Conservation (phyloP, 2,797 vertebrate genomes). For the Muscicapa comitata region DNA sequence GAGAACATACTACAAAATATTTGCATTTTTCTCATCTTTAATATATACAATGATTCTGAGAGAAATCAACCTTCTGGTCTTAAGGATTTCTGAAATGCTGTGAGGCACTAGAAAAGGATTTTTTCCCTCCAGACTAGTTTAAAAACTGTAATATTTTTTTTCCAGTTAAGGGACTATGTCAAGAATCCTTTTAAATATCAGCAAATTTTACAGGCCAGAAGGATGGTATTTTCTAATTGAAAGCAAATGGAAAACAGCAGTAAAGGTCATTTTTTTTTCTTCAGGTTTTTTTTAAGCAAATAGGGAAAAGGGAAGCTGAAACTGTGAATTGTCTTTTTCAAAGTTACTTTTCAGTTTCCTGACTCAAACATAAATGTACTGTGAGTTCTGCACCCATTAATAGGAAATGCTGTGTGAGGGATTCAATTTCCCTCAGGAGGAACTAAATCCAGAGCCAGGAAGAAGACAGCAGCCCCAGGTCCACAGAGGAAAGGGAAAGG, state of each 20-base stretch:
- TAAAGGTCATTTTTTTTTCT: conserved; percentile 36
- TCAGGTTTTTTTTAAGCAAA: conserved; percentile 37
- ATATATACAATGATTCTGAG: neutral
- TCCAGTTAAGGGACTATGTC: neutral
- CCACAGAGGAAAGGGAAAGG: too few species aligned
- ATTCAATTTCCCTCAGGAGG: neutral
- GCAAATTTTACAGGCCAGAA: conserved; percentile 17
- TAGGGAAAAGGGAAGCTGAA: neutral
- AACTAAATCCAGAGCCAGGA: neutral
- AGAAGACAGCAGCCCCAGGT: neutral
- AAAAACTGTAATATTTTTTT: conserved; percentile 19
- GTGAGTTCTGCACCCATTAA: neutral
- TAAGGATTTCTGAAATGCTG: neutral
- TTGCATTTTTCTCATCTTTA: neutral
- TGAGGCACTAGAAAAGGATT: neutral
- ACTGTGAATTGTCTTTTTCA: neutral
- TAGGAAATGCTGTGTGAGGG: neutral
- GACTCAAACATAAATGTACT: neutral
- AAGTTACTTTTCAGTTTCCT: neutral
- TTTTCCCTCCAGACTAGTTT: neutral
- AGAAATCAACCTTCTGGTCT: neutral
- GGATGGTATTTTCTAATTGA: conserved; percentile 12
- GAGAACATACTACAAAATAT: neutral
- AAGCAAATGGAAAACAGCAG: conserved; percentile 12
- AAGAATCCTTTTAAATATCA: conserved; percentile 43